Conservation (phyloP, 2,797 vertebrate genomes). For the Miichthys miiuy region DNA sequence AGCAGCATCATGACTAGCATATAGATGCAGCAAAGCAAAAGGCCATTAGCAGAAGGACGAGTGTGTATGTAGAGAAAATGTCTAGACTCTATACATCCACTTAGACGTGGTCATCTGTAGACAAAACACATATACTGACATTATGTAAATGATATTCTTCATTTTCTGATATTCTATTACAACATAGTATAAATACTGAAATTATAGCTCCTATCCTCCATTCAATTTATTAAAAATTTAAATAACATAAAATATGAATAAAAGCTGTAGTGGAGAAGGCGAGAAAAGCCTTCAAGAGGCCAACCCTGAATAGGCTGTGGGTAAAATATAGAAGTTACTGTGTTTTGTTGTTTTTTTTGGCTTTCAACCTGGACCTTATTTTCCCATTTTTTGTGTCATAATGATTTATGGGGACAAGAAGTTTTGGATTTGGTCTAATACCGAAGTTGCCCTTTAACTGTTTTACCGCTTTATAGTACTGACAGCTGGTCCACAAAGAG, state of each 20-base stretch:
- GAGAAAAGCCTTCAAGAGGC: neutral
- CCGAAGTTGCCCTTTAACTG: neutral
- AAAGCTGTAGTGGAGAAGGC: neutral
- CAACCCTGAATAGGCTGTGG: neutral
- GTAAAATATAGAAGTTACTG: neutral
- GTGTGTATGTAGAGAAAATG: conserved; percentile 3
- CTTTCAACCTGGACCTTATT: too few species aligned
- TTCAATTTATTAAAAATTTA: neutral
- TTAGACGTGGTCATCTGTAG: neutral
- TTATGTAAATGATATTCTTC: neutral
- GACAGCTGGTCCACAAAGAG: neutral
- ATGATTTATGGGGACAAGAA: too few species aligned
- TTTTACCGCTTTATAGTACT: neutral
- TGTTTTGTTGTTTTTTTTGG: neutral
- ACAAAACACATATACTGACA: neutral
- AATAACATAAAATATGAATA: neutral
- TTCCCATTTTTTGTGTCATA: too few species aligned
- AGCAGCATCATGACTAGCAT: conserved; percentile 29
- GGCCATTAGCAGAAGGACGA: conserved; percentile 13
- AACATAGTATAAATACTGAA: neutral
- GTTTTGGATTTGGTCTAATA: too few species aligned
- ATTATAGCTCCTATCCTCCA: neutral
- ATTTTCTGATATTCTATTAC: neutral
- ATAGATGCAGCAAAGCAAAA: conserved; percentile 46
- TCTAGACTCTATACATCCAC: neutral